Evolutionary conservation across 1,140 invertebrate genomes (phyloP).

Genomic region (Orchestia grillus): DNA sequence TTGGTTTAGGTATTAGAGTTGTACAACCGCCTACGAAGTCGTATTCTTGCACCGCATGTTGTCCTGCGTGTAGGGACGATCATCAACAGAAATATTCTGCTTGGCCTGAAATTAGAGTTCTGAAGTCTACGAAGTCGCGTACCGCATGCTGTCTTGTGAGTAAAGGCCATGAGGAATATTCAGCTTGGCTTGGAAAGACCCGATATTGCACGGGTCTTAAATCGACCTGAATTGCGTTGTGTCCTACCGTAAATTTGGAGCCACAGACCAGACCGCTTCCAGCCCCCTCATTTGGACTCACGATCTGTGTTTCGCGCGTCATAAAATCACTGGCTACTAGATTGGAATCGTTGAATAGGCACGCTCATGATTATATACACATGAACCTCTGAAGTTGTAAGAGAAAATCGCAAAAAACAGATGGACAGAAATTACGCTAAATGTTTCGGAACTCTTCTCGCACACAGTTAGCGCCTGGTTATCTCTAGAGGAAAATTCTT

Average conservation of each 20-base stretch:
- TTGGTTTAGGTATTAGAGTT: too few species aligned
- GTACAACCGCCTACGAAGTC: too few species aligned
- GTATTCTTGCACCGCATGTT: too few species aligned
- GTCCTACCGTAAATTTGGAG: not conserved
- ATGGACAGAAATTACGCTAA: too few species aligned
- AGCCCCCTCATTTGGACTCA: not conserved
- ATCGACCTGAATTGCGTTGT: not conserved
- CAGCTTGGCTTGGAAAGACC: not conserved
- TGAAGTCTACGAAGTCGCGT: too few species aligned
- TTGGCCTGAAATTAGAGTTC: too few species aligned
- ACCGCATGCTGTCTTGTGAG: too few species aligned
- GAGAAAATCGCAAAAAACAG: not conserved
- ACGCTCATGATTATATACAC: not conserved
- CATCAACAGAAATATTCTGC: too few species aligned
- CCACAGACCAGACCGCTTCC: not conserved
- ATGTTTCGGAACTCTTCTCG: too few species aligned
- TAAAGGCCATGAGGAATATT: not conserved
- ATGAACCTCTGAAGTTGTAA: not conserved
- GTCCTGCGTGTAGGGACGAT: too few species aligned
- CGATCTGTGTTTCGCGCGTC: not conserved
- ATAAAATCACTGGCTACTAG: not conserved
- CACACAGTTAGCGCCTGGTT: too few species aligned
- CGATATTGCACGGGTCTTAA: not conserved
- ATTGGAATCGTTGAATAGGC: not conserved
- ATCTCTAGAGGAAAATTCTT: too few species aligned